A percentile compares a stretch with the other conserved stretches of the same genome.
These are phyloP conservation scores for Augochlora pura DNA, from an alignment of 1,140 invertebrate species.

Conservation along the genomic window DNA sequence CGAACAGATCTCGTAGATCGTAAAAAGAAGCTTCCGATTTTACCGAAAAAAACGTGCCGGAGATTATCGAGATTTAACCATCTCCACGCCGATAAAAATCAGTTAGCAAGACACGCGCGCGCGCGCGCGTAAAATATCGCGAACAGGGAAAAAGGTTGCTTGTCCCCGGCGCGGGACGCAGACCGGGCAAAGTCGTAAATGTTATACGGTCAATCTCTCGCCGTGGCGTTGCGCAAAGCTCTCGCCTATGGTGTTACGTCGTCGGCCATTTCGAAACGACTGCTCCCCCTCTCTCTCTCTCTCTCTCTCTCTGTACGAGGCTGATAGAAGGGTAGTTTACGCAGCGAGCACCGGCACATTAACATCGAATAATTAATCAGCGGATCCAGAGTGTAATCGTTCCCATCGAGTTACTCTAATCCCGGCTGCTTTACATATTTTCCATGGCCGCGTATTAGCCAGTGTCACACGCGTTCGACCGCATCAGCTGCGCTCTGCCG, in stretches of 20 bases:
- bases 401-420: constrained; percentile 31
- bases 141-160: too few species aligned
- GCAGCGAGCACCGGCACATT: background rate
- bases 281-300: too few species aligned
- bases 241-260: background rate
- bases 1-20: too few species aligned
- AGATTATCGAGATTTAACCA: too few species aligned
- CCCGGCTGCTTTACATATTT: constrained; percentile 27
- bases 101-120: too few species aligned
- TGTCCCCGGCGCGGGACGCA: too few species aligned
- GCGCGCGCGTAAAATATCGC: too few species aligned
- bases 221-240: background rate
- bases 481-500: background rate
- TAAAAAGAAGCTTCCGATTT: too few species aligned
- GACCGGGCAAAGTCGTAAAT: background rate
- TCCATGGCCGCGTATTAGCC: constrained; percentile 33
- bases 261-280: background rate
- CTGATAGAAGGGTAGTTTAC: background rate
- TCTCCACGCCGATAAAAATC: too few species aligned
- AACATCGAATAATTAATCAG: constrained; percentile 43
- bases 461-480: constrained; percentile 28
- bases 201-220: background rate
- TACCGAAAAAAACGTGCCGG: too few species aligned
- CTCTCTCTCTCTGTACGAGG: too few species aligned
- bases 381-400: constrained; percentile 39